phyloP scores from a whole-genome alignment of 2,888 invertebrate genomes.

The Leucophora obtusa region DNA sequence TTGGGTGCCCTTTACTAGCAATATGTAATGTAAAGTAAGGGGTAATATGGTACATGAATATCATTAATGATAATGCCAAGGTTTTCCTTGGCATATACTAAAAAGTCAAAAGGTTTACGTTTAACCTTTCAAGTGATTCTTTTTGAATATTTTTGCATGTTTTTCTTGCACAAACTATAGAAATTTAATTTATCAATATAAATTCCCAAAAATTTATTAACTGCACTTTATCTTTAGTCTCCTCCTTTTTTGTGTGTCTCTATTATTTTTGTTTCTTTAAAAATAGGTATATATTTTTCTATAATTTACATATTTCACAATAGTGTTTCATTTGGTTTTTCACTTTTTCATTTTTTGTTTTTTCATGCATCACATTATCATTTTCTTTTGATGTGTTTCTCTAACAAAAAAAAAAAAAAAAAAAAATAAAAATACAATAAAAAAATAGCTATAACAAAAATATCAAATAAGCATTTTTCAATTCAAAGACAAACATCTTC shows the following conservation, averaged over 20 bases:
- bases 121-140: no score
- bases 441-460: constrained; percentile 17
- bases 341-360: neutral
- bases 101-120: no score
- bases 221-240: neutral
- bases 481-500: constrained; percentile 63
- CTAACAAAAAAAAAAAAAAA: neutral
- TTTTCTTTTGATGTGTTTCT: neutral
- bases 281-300: neutral
- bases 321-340: neutral
- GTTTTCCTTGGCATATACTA: no score
- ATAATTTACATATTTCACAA: neutral
- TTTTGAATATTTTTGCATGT: neutral
- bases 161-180: neutral
- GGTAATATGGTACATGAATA: no score
- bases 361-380: neutral
- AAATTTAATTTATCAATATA: neutral
- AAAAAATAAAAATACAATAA: neutral
- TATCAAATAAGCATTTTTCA: constrained; percentile 49
- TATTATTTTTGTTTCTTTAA: neutral
- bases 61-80: no score
- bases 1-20: no score
- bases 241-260: neutral
- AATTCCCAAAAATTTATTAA: neutral
- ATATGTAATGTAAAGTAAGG: no score